A percentile compares a stretch with the other conserved stretches of the same genome.
Evolutionary conservation across 2,797 vertebrate species (phyloP).

Genomic region (Notoglanidium macrostoma): DNA sequence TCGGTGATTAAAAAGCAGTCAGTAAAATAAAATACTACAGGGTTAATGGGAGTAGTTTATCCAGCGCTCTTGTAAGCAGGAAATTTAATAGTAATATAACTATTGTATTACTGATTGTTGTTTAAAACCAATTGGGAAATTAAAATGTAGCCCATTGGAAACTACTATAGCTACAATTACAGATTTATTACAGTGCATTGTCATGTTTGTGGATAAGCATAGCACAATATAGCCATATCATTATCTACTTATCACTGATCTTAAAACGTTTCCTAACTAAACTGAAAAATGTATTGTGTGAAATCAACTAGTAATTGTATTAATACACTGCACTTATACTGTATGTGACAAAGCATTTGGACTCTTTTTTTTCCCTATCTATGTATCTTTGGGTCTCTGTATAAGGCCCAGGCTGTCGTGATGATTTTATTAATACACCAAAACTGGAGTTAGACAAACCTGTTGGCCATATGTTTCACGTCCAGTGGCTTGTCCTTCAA

Average conservation of each 20-base stretch:
- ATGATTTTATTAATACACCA: slow-evolving; percentile 63
- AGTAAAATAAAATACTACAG: neutral
- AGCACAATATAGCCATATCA: neutral
- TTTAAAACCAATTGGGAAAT: neutral
- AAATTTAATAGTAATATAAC: neutral
- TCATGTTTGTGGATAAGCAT: neutral
- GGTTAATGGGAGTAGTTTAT: neutral
- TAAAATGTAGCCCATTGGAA: neutral
- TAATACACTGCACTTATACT: neutral
- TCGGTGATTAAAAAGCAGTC: neutral
- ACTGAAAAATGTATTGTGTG: neutral
- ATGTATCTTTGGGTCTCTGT: slow-evolving; percentile 35
- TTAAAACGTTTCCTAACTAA: neutral
- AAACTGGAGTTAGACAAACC: slow-evolving; percentile 57
- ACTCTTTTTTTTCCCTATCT: neutral
- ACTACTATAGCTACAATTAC: neutral
- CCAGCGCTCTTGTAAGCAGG: neutral
- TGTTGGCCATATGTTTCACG: slow-evolving; percentile 59
- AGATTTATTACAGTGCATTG: neutral
- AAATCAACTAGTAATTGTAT: neutral
- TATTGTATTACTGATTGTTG: neutral
- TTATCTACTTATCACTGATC: neutral
- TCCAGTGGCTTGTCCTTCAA: slow-evolving; percentile 48
- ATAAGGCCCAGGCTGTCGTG: slow-evolving; percentile 45
- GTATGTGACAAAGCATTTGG: neutral